Conservation (phyloP, 2,113 vertebrate genomes). For the Heliornis fulica region DNA sequence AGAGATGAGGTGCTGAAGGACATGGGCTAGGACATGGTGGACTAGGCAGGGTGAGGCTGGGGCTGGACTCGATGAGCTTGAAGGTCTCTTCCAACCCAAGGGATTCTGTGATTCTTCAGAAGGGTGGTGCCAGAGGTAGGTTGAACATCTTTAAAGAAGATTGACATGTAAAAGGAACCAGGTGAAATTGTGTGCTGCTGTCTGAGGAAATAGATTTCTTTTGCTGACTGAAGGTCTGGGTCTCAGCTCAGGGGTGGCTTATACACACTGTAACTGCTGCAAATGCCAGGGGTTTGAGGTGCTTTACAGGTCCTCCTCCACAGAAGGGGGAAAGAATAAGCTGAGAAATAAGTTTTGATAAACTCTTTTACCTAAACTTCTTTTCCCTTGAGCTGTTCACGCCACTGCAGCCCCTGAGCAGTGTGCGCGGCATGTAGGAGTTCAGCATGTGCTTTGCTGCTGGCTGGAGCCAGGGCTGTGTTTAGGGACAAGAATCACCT, state of each 20-base stretch:
- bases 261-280: too few species aligned
- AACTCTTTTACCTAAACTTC: background rate
- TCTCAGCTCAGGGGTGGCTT: background rate
- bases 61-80: too few species aligned
- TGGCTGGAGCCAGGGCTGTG: background rate
- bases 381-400: background rate
- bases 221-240: background rate
- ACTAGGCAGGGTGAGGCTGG: too few species aligned
- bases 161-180: background rate
- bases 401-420: background rate
- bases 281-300: too few species aligned
- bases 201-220: background rate
- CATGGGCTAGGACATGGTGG: too few species aligned
- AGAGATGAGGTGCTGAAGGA: too few species aligned
- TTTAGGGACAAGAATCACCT: background rate
- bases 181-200: background rate
- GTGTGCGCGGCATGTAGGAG: fast-evolving
- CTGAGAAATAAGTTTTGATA: background rate
- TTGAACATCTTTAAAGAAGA: background rate
- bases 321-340: background rate
- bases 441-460: background rate
- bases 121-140: background rate
- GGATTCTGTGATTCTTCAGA: too few species aligned
- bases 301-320: background rate
- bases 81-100: too few species aligned